A percentile compares a stretch with the other conserved stretches of the same genome.
Evolutionary conservation across 1,140 invertebrate genomes (phyloP).

Genomic region (Agrilus planipennis): DNA sequence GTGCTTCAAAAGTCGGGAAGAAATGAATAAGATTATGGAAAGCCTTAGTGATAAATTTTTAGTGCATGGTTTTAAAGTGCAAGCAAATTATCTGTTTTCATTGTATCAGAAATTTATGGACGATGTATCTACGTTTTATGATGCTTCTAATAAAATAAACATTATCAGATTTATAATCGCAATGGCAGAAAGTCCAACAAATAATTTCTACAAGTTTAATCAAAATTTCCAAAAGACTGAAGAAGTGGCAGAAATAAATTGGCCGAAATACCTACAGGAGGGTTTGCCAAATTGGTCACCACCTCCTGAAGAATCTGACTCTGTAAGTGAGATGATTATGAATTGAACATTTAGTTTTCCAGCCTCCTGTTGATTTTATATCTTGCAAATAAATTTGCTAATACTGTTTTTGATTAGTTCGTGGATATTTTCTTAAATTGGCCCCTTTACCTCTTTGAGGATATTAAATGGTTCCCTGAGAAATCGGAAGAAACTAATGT

Average conservation of each 20-base stretch:
- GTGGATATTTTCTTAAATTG: no score
- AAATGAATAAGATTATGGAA: conserved; percentile 23
- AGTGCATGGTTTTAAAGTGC: conserved; percentile 25
- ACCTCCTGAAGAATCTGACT: conserved; percentile 17
- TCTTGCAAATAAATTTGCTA: no score
- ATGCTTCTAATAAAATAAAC: conserved; percentile 15
- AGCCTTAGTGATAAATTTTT: conserved; percentile 26
- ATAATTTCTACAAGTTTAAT: conserved; percentile 18
- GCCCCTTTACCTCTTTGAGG: no score
- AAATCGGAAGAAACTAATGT: no score
- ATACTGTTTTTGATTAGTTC: no score
- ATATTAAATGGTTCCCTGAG: no score
- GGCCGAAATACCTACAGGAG: conserved; percentile 26
- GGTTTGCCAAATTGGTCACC: conserved; percentile 24
- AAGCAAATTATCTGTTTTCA: conserved; percentile 19
- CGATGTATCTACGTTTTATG: conserved; percentile 12
- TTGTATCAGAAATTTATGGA: conserved; percentile 24
- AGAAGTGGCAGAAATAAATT: conserved; percentile 23
- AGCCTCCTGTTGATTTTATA: no score
- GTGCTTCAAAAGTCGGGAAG: conserved; percentile 23
- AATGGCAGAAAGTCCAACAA: conserved; percentile 27
- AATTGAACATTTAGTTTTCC: no score
- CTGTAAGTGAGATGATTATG: conserved; percentile 18
- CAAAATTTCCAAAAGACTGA: conserved; percentile 3
- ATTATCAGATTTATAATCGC: conserved; percentile 24